Base-by-base conservation (phyloP, 2,888 invertebrate genomes). In the Cecidostiba fungosa region DNA sequence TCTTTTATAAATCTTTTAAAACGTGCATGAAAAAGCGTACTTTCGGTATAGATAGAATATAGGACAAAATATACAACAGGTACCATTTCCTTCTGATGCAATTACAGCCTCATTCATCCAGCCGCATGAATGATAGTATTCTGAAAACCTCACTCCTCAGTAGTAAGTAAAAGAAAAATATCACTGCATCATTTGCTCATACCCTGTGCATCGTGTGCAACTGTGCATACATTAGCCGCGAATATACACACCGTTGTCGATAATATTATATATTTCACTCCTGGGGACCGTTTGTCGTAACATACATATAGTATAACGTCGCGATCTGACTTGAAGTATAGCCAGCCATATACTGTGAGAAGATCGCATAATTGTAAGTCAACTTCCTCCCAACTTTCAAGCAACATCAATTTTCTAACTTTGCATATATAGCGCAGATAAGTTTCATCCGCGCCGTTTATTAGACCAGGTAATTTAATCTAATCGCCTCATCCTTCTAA, bases 361-460 rank as follows among this genome's bases (percentile, higher is more conserved):
- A 69, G 70, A 80, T 80, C 36, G 19, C 50, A 80, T 80, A 72
- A 81, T 81, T 73, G 81, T 43, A 73, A 73, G 73, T 47, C 50
- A 82, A 36, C 69, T 76, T 76, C 70, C 47, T 69, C n/a, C 50
- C 69, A 70, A 79, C 69, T 79, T 70, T 50, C 69, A 14, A 77
- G 62, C 36, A 19, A 47, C 39, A 62, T 39, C n/a, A 19, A 76
- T 50, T n/a, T n/a, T 59, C 39, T 36, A 39, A 16, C 62, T 36
- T 23, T 36, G 19, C 19, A 23, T 47, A 50, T n/a, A 32, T 10
- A 73, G 73, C n/a, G n/a, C n/a, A n/a, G 12, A 36, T 10, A 36
- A 32, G 16, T 26, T 29, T 3, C 4, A 32, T 36, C 73, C 12
- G 39, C 14, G 10, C 26, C 36, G 26, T 32, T 29, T 72, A 72